Percentiles rank a stretch among this genome's conserved stretches.
Conservation (phyloP, 2,888 invertebrate species). For the Spilosoma lubricipeda region DNA sequence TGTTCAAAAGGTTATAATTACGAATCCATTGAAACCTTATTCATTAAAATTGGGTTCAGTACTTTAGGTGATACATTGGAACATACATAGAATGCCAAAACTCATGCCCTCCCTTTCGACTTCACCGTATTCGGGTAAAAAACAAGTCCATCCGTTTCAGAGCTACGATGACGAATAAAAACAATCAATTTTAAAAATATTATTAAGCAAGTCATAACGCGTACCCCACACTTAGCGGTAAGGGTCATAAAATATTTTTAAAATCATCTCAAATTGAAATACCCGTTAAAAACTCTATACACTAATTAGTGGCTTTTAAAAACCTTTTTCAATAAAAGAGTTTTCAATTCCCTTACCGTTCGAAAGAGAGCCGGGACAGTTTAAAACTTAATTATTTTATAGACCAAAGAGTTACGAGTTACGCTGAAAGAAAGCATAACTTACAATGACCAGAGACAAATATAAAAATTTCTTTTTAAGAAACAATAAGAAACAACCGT, state of each 20-base stretch:
- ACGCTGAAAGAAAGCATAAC: neutral
- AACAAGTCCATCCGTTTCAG: neutral
- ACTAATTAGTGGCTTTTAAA: conserved; percentile 2
- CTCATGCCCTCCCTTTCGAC: too few relatives aligned
- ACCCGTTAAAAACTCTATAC: neutral
- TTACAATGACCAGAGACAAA: neutral
- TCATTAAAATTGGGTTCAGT: too few relatives aligned
- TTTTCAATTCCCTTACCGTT: neutral
- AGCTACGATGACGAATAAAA: neutral
- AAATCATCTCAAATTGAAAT: neutral
- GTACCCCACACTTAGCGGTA: neutral
- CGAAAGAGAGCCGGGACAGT: neutral
- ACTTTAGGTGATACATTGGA: too few relatives aligned
- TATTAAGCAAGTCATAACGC: neutral
- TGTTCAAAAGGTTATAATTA: too few relatives aligned
- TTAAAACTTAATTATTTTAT: neutral
- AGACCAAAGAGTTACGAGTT: neutral
- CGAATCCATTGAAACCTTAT: too few relatives aligned
- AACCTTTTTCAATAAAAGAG: neutral
- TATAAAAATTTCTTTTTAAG: neutral
- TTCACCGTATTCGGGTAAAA: too few relatives aligned
- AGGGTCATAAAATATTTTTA: neutral
- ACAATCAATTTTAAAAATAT: neutral
- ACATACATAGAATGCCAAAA: too few relatives aligned
- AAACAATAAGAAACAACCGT: too few relatives aligned